Evolutionary conservation across 2,888 invertebrate genomes (phyloP).

Genomic region (Teinopalpus imperialis): DNA sequence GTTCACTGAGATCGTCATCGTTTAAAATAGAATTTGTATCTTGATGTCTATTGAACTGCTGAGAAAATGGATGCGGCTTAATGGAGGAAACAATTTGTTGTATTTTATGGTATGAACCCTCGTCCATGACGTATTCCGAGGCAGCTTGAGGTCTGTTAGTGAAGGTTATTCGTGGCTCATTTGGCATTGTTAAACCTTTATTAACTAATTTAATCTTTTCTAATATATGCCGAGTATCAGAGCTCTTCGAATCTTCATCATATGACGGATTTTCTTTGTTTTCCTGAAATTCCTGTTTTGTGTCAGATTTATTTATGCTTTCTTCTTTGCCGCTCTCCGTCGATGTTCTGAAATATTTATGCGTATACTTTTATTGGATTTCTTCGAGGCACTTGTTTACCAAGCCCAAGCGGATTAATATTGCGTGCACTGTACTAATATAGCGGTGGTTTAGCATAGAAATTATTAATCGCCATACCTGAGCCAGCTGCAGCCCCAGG

Average conservation of each 20-base stretch:
- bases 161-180: conserved; percentile 47
- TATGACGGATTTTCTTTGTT: conserved; percentile 39
- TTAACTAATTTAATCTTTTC: conserved; percentile 81
- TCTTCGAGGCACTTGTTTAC: conserved; percentile 23
- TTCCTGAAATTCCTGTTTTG: conserved; percentile 37
- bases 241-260: conserved; percentile 38
- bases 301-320: conserved; percentile 29
- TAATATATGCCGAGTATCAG: conserved; percentile 66
- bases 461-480: conserved; percentile 63
- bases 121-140: conserved; percentile 52
- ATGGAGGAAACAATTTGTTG: conserved; percentile 63
- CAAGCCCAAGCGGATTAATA: conserved; percentile 42
- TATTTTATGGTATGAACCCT: conserved; percentile 61
- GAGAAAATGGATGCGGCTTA: conserved; percentile 45
- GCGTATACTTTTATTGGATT: conserved; percentile 21
- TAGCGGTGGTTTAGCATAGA: conserved; percentile 34
- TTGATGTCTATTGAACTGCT: conserved; percentile 33
- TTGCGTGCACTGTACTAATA: conserved; percentile 30
- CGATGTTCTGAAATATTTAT: conserved; percentile 42
- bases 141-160: conserved; percentile 47
- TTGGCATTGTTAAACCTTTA: conserved; percentile 61
- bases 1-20: conserved; percentile 32
- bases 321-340: conserved; percentile 33
- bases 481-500: no score
- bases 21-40: conserved; percentile 39